These are phyloP conservation scores for Parambassis ranga DNA, from an alignment of 2,797 vertebrate genomes.

Conservation along the genomic window DNA sequence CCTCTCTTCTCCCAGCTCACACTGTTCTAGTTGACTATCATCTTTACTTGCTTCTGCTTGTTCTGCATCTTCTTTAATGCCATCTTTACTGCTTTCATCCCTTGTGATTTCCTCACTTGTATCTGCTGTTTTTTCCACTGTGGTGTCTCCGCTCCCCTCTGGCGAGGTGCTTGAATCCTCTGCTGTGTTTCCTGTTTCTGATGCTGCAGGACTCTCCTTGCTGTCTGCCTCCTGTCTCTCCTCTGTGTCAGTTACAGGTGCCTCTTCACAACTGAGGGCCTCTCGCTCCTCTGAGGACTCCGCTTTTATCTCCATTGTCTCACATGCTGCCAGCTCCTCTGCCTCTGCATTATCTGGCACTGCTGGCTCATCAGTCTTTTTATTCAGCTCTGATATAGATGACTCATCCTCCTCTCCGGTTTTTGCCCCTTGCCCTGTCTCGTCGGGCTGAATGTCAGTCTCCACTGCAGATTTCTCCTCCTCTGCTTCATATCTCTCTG, in stretches of 20 bases:
- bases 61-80: constrained; percentile 18
- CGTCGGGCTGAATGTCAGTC: not conserved
- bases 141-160: constrained; percentile 33
- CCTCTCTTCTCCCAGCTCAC: constrained; percentile 11
- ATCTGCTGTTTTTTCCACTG: constrained; percentile 38
- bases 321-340: constrained; percentile 23
- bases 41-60: constrained; percentile 13
- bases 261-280: constrained; percentile 59
- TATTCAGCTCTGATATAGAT: constrained; percentile 20
- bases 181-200: constrained; percentile 30
- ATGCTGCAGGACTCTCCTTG: constrained; percentile 14
- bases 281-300: constrained; percentile 56
- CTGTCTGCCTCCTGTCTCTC: constrained; percentile 21
- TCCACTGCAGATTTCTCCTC: constrained; percentile 17
- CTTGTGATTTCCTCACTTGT: not conserved
- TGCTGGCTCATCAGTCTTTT: constrained; percentile 45
- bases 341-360: constrained; percentile 33
- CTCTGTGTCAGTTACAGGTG: constrained; percentile 41
- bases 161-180: constrained; percentile 38
- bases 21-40: not conserved
- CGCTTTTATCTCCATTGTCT: constrained; percentile 57
- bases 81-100: constrained; percentile 18
- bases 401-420: constrained; percentile 50
- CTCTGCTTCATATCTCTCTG: constrained; percentile 18
- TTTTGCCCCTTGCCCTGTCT: constrained; percentile 28